A percentile compares a stretch with the other conserved stretches of the same genome.
These are phyloP conservation scores for Brachylomia viminalis DNA, from an alignment of 2,888 invertebrate species.

Conservation along the genomic window DNA sequence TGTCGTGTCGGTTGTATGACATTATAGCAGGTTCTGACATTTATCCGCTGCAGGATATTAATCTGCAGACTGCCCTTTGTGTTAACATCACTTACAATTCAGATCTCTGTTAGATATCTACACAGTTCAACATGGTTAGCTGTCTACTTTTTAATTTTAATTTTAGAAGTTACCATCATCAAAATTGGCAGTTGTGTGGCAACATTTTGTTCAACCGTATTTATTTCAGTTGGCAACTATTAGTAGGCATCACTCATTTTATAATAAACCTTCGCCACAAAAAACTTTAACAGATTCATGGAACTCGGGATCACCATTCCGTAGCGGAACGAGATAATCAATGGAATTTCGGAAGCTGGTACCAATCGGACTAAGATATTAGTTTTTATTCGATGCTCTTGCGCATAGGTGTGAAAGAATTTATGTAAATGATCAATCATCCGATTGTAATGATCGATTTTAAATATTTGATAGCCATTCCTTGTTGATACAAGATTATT, in stretches of 20 bases:
- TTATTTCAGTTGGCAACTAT: constrained; percentile 18
- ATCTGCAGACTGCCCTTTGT: constrained; percentile 71
- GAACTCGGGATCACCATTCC: constrained; percentile 57
- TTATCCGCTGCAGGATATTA: constrained; percentile 68
- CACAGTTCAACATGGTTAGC: constrained; percentile 5
- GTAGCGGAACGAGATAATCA: constrained; percentile 72
- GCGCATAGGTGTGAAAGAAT: constrained; percentile 71
- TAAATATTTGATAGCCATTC: constrained; percentile 44
- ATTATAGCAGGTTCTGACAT: constrained; percentile 63
- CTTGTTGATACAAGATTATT: constrained; percentile 31
- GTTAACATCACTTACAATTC: constrained; percentile 48
- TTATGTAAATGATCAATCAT: constrained; percentile 75
- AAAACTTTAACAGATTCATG: constrained; percentile 65
- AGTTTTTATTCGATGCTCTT: constrained; percentile 66
- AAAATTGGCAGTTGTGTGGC: background rate
- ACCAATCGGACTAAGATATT: constrained; percentile 68
- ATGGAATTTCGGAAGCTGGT: constrained; percentile 76
- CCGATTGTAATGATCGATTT: constrained; percentile 63
- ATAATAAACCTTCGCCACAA: constrained; percentile 45
- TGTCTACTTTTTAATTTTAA: constrained; percentile 11
- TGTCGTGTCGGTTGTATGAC: constrained; percentile 60
- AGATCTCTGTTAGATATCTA: constrained; percentile 41
- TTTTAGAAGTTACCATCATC: background rate
- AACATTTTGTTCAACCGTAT: constrained; percentile 10
- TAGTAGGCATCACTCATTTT: constrained; percentile 32